Percentiles rank a stretch among this genome's conserved stretches.
These are phyloP conservation scores for Nemopilema nomurai DNA, from an alignment of 30 jellyfish, hydroid and myxozoan genomes.

Conservation along the genomic window DNA sequence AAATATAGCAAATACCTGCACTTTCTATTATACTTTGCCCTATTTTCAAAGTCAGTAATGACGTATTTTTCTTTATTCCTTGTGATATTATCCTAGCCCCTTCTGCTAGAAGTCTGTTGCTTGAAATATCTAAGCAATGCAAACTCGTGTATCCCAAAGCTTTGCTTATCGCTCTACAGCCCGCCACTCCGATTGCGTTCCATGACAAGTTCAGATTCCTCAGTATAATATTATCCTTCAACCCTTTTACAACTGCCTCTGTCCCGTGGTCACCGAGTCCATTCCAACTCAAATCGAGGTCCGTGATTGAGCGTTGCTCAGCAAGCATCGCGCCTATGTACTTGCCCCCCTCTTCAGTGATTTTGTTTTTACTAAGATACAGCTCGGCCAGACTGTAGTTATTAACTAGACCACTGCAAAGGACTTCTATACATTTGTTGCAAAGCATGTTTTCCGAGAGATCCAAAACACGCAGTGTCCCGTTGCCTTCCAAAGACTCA, in stretches of 20 bases:
- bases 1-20: constrained; percentile 33
- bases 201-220: constrained; percentile 51
- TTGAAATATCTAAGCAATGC: constrained; percentile 35
- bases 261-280: constrained; percentile 61
- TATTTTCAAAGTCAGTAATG: constrained; percentile 6
- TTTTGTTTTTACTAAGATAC: constrained; percentile 39
- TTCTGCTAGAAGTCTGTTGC: constrained; percentile 33
- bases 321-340: constrained; percentile 46
- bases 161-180: constrained; percentile 34
- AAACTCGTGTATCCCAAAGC: constrained; percentile 29
- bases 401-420: constrained; percentile 36
- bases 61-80: constrained; percentile 26
- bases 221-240: constrained; percentile 39
- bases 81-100: constrained; percentile 45
- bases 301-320: constrained; percentile 51
- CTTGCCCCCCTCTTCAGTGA: constrained; percentile 52
- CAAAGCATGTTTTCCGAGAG: constrained; percentile 38
- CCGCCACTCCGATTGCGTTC: constrained; percentile 63
- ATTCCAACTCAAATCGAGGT: constrained; percentile 67
- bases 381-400: constrained; percentile 43
- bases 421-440: constrained; percentile 37
- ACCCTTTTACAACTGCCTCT: constrained; percentile 53
- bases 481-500: constrained; percentile 56
- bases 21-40: constrained; percentile 53
- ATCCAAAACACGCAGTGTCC: constrained; percentile 40